These are phyloP conservation scores for Ochlodes sylvanus DNA, from an alignment of 2,888 invertebrate species.

Conservation along the genomic window DNA sequence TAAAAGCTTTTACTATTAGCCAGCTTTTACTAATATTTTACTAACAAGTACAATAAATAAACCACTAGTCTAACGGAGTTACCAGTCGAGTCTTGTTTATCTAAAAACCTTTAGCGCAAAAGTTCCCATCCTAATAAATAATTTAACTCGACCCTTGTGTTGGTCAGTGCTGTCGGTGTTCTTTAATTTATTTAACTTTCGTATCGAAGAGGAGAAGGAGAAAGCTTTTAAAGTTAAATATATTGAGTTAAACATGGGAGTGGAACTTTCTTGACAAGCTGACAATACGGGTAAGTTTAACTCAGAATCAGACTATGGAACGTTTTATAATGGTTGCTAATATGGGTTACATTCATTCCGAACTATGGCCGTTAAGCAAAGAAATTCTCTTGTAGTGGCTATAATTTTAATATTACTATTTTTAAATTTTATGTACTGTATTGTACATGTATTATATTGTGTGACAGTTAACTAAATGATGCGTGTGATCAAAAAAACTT, in stretches of 20 bases:
- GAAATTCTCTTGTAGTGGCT: too few species aligned
- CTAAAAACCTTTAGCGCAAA: background rate
- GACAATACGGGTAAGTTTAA: too few species aligned
- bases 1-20: too few species aligned
- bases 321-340: too few species aligned
- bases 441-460: too few species aligned
- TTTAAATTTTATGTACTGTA: too few species aligned
- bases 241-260: background rate
- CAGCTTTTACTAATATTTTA: background rate
- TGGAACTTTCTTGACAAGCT: background rate
- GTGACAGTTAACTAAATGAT: too few species aligned
- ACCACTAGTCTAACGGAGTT: background rate
- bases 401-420: too few species aligned
- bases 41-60: background rate
- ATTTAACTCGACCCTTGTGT: background rate
- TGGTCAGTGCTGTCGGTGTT: background rate
- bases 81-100: background rate
- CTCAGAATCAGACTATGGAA: too few species aligned
- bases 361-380: too few species aligned
- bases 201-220: background rate
- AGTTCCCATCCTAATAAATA: slow-evolving; percentile 2
- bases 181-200: slow-evolving; percentile 1
- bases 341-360: too few species aligned
- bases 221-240: background rate
- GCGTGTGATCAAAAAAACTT: too few species aligned